Evolutionary conservation across 2,888 invertebrate species (phyloP).

Genomic region (Colletes collaris): DNA sequence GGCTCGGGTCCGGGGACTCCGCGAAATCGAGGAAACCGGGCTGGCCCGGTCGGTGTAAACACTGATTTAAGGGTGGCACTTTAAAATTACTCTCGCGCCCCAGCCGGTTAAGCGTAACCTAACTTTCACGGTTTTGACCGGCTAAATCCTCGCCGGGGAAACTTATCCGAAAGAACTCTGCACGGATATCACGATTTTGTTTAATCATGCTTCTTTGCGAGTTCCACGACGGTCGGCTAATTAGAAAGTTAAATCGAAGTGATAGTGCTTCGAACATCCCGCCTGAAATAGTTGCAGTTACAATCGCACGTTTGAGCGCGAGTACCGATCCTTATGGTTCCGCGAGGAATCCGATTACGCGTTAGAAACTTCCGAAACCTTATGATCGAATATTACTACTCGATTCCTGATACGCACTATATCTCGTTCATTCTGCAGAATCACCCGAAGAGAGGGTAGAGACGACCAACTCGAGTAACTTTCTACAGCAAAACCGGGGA

Average conservation of each 20-base stretch:
- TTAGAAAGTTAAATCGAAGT: slow-evolving; percentile 35
- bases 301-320: too few relatives aligned
- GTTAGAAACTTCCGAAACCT: too few relatives aligned
- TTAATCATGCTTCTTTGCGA: slow-evolving; percentile 26
- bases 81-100: slow-evolving; percentile 34
- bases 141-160: slow-evolving; percentile 3
- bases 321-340: background rate
- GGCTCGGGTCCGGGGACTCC: background rate
- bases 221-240: slow-evolving; percentile 11
- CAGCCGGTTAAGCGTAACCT: slow-evolving; percentile 1
- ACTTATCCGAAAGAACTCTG: background rate
- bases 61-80: slow-evolving; percentile 31
- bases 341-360: too few relatives aligned
- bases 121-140: slow-evolving; percentile 23
- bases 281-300: slow-evolving; percentile 22
- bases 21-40: slow-evolving; percentile 7
- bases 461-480: too few relatives aligned
- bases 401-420: too few relatives aligned
- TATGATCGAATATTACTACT: too few relatives aligned
- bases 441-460: too few relatives aligned
- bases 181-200: slow-evolving; percentile 26
- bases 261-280: background rate
- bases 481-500: too few relatives aligned
- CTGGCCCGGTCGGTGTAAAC: slow-evolving; percentile 18
- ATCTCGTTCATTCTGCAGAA: too few relatives aligned